A percentile compares a stretch with the other conserved stretches of the same genome.
Evolutionary conservation across 2,113 vertebrate species (phyloP).

Genomic region (Otolemur garnettii): DNA sequence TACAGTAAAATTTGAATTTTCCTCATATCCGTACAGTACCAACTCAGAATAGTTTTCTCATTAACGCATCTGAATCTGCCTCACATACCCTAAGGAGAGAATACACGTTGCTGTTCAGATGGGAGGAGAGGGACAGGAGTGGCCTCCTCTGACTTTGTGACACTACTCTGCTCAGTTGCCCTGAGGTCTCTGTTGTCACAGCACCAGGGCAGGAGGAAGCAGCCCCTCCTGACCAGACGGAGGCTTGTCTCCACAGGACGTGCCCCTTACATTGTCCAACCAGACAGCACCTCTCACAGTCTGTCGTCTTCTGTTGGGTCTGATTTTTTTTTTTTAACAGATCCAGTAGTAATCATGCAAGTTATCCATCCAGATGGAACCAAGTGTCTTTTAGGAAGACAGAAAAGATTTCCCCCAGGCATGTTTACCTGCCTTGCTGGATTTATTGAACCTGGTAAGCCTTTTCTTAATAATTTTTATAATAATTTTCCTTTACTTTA

Average conservation of each 20-base stretch:
- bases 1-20: slow-evolving; percentile 24
- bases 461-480: slow-evolving; percentile 56
- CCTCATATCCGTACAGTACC: background rate
- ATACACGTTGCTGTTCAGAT: slow-evolving; percentile 37
- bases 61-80: slow-evolving; percentile 21
- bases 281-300: background rate
- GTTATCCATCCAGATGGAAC: slow-evolving; percentile 96
- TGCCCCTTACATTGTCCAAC: background rate
- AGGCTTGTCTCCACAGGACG: background rate
- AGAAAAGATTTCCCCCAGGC: slow-evolving; percentile 92
- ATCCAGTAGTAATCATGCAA: slow-evolving; percentile 99
- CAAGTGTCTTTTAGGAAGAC: slow-evolving; percentile 95
- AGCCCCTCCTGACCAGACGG: background rate
- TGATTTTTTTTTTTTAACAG: slow-evolving; percentile 83
- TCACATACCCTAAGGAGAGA: background rate
- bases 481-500: slow-evolving; percentile 35
- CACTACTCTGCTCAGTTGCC: background rate
- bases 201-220: background rate
- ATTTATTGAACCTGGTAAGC: slow-evolving; percentile 96
- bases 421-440: slow-evolving; percentile 98
- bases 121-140: background rate
- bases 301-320: slow-evolving; percentile 50
- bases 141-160: background rate
- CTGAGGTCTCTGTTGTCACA: background rate
- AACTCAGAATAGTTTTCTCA: background rate